A percentile compares a stretch with the other conserved stretches of the same genome.
phyloP scores from a whole-genome alignment of 2,888 invertebrate genomes.

The Drosophila algonquin region DNA sequence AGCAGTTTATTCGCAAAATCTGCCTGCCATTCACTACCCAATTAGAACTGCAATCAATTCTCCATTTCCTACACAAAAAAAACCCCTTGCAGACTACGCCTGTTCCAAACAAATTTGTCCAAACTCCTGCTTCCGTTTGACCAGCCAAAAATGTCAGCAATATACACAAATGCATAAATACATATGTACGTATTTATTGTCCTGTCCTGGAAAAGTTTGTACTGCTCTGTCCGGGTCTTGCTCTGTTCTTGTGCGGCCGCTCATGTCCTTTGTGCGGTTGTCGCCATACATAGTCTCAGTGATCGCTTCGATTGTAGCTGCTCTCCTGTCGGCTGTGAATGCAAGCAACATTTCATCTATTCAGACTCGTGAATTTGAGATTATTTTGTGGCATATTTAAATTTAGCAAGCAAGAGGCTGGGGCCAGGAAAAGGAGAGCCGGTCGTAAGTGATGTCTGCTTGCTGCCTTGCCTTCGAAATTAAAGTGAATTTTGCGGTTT shows the following conservation, averaged over 20 bases:
- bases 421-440: conserved; percentile 7
- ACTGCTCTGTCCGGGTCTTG: neutral
- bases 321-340: conserved; percentile 66
- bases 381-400: conserved; percentile 71
- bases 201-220: conserved; percentile 13
- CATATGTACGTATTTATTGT: conserved; percentile 12
- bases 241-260: neutral
- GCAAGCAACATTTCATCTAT: conserved; percentile 76
- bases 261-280: conserved; percentile 15
- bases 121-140: conserved; percentile 15
- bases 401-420: conserved; percentile 47
- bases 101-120: conserved; percentile 2
- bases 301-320: conserved; percentile 35
- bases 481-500: conserved; percentile 58
- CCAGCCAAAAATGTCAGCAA: conserved; percentile 30
- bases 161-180: neutral
- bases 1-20: neutral
- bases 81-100: conserved; percentile 15
- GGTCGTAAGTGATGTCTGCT: conserved; percentile 18
- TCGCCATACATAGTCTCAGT: conserved; percentile 24
- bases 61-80: neutral
- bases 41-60: neutral
- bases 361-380: conserved; percentile 72
- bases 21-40: neutral
- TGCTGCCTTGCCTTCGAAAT: conserved; percentile 26